These are phyloP conservation scores for Tyto alba DNA, from an alignment of 2,113 vertebrate species.

Conservation along the genomic window DNA sequence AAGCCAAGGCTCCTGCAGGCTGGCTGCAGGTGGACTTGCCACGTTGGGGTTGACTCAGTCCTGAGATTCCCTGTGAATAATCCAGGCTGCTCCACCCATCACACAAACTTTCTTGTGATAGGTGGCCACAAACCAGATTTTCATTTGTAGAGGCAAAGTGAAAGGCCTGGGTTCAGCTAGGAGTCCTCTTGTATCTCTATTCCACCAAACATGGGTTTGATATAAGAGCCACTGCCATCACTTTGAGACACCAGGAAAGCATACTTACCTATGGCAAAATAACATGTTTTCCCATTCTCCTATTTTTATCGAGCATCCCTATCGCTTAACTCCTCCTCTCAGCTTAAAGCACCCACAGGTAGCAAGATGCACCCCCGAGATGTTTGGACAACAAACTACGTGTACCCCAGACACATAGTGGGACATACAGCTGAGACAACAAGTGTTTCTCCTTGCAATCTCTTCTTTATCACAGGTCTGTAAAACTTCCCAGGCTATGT, in stretches of 20 bases:
- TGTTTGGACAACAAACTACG: not conserved
- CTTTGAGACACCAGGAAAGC: not conserved
- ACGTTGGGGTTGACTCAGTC: not conserved
- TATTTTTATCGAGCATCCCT: not conserved
- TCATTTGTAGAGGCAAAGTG: not conserved
- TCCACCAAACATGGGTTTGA: not conserved
- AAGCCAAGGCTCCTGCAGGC: not conserved
- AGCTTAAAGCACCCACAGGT: not conserved
- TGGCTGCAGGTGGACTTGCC: not conserved
- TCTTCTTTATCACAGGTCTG: not conserved
- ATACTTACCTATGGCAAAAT: not conserved
- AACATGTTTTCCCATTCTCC: not conserved
- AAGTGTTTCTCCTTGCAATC: not conserved
- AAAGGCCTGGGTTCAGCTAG: not conserved
- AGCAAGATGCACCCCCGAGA: not conserved
- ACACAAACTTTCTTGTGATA: not conserved
- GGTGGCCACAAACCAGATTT: not conserved
- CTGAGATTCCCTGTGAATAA: not conserved
- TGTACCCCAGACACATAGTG: rapidly evolving
- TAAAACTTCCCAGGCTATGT: not conserved
- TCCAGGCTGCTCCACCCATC: not conserved
- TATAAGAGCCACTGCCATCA: not conserved
- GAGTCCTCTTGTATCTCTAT: not conserved
- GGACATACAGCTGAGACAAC: not conserved
- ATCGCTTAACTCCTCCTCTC: not conserved